These are phyloP conservation scores for Cyprinodon variegatus DNA, from an alignment of 2,113 vertebrate genomes.

Conservation along the genomic window DNA sequence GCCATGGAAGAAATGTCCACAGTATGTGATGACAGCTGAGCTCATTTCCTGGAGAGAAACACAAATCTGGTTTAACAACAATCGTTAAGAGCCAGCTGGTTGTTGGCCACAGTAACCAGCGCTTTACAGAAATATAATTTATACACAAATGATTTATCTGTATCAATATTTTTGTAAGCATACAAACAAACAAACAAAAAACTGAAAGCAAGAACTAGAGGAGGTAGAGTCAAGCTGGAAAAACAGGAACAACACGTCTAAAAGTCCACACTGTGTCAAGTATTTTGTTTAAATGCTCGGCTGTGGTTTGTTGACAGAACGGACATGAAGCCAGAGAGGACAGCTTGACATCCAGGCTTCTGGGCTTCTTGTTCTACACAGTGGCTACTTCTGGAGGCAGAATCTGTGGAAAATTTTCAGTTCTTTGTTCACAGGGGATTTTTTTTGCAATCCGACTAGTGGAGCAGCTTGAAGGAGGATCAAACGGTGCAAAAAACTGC, in stretches of 20 bases:
- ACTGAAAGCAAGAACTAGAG: neutral
- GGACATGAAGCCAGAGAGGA: too few relatives aligned
- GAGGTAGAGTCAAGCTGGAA: slow-evolving; percentile 27
- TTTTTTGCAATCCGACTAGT: too few relatives aligned
- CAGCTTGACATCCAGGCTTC: too few relatives aligned
- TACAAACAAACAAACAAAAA: neutral
- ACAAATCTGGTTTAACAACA: slow-evolving; percentile 3
- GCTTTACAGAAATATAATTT: neutral
- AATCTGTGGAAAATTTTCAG: too few relatives aligned
- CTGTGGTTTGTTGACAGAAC: neutral
- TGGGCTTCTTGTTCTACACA: neutral
- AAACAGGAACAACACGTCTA: slow-evolving; percentile 19
- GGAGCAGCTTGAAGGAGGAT: too few relatives aligned
- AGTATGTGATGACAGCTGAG: slow-evolving; percentile 83
- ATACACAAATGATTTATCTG: neutral
- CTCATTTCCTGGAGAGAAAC: slow-evolving; percentile 82
- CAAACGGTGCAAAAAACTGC: neutral
- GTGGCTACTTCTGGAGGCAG: too few relatives aligned
- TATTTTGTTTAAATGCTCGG: neutral
- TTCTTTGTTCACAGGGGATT: too few relatives aligned
- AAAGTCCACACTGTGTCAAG: neutral
- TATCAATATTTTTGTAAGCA: neutral
- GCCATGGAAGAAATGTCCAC: slow-evolving; percentile 86
- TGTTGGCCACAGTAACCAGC: neutral
- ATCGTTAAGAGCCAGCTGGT: neutral